A percentile compares a stretch with the other conserved stretches of the same genome.
phyloP scores from a whole-genome alignment of 2,113 vertebrate species.

The Monopterus albus region DNA sequence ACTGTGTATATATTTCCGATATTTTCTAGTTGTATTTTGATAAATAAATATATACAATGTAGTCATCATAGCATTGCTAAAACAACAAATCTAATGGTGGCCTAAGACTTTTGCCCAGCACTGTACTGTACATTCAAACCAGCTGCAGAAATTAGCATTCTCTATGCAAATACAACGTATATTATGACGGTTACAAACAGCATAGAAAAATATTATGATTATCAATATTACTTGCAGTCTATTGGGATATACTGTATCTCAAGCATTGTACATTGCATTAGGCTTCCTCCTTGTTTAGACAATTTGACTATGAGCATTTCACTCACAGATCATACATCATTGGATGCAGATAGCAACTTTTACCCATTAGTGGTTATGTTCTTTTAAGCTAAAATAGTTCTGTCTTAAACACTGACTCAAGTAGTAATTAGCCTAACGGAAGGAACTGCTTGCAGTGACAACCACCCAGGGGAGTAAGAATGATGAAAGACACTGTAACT shows the following conservation, averaged over 20 bases:
- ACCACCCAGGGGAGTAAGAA: slow-evolving; percentile 35
- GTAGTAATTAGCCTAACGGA: slow-evolving; percentile 51
- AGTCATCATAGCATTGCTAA: too few relatives aligned
- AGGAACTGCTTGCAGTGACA: slow-evolving; percentile 34
- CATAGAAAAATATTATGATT: slow-evolving; percentile 6
- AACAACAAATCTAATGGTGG: too few relatives aligned
- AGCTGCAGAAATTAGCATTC: slow-evolving; percentile 13
- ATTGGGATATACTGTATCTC: too few relatives aligned
- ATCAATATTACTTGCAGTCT: too few relatives aligned
- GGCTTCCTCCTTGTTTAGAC: too few relatives aligned
- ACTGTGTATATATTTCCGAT: too few relatives aligned
- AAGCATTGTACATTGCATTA: too few relatives aligned
- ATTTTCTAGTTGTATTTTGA: too few relatives aligned
- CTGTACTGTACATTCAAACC: too few relatives aligned
- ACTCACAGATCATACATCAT: slow-evolving; percentile 3
- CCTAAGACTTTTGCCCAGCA: too few relatives aligned
- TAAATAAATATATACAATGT: too few relatives aligned
- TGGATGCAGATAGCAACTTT: slow-evolving; percentile 29
- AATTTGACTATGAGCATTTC: too few relatives aligned
- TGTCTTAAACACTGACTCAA: slow-evolving; percentile 49
- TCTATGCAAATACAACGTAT: background rate
- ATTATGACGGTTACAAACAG: slow-evolving; percentile 3
- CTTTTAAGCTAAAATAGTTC: slow-evolving; percentile 30
- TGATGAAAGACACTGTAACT: slow-evolving; percentile 59
- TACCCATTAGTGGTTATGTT: slow-evolving; percentile 23